A percentile compares a stretch with the other conserved stretches of the same genome.
phyloP scores from a whole-genome alignment of 2,797 vertebrate species.

The Mallotus villosus region DNA sequence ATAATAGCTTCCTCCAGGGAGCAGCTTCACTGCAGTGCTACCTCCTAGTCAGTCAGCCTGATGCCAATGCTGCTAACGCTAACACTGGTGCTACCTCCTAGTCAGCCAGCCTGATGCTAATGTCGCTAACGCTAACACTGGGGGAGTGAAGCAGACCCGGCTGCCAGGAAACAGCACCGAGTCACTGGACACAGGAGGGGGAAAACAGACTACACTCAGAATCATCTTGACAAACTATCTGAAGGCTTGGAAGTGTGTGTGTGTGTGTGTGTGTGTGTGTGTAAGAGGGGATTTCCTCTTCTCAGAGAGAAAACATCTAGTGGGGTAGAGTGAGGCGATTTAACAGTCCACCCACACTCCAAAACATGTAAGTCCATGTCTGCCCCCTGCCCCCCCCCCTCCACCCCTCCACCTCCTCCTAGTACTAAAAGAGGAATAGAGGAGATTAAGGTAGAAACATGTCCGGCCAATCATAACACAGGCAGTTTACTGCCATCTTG shows the following conservation, averaged over 20 bases:
- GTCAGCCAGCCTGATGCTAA: too few species aligned
- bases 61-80: constrained; percentile 40
- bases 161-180: constrained; percentile 62
- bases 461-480: constrained; percentile 79
- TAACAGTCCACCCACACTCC: constrained; percentile 34
- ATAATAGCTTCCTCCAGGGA: constrained; percentile 84
- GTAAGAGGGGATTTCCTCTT: constrained; percentile 8
- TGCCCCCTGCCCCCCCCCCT: constrained; percentile 14
- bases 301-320: too few species aligned
- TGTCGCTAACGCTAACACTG: too few species aligned
- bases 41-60: constrained; percentile 56
- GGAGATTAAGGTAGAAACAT: constrained; percentile 46
- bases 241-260: constrained; percentile 28
- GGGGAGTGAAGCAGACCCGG: constrained; percentile 62
- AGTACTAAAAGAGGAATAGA: constrained; percentile 36
- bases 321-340: constrained; percentile 27
- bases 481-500: constrained; percentile 76
- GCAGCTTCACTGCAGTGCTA: constrained; percentile 68
- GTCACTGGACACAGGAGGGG: constrained; percentile 41
- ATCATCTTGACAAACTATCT: constrained; percentile 57
- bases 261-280: constrained; percentile 3
- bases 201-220: constrained; percentile 58
- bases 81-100: constrained; percentile 23
- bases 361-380: constrained; percentile 27
- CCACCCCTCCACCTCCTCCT: constrained; percentile 34